These are phyloP conservation scores for Arvicanthis niloticus DNA, from an alignment of 2,113 vertebrate species.

Conservation along the genomic window DNA sequence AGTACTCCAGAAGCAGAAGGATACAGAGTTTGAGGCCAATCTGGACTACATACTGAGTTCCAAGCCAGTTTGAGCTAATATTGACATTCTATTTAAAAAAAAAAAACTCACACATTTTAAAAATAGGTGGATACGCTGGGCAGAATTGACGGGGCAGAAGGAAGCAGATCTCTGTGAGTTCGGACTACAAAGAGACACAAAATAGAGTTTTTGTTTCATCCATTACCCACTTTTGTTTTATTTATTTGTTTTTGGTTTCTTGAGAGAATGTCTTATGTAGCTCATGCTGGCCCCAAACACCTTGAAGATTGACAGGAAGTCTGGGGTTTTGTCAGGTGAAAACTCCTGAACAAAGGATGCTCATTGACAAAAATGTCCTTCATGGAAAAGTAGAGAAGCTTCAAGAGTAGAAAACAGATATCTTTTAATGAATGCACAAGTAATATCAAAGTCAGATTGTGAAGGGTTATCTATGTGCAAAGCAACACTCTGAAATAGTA, in stretches of 20 bases:
- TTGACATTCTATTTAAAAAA: not conserved
- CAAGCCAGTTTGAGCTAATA: not conserved
- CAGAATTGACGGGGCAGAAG: not conserved
- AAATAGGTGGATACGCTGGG: not conserved
- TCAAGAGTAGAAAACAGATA: not conserved
- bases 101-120: not conserved
- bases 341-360: not conserved
- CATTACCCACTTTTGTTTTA: not conserved
- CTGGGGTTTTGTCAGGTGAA: fast-evolving
- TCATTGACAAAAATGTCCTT: not conserved
- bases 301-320: not conserved
- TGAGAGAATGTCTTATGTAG: not conserved
- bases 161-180: not conserved
- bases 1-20: not conserved
- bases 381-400: not conserved
- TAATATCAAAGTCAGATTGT: not conserved
- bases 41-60: not conserved
- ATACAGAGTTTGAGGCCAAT: not conserved
- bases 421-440: not conserved
- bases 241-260: not conserved
- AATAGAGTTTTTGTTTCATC: not conserved
- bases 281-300: not conserved
- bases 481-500: not conserved
- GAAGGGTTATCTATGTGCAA: not conserved
- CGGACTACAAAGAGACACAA: not conserved